Evolutionary conservation across 2,113 vertebrate species (phyloP), one percentile per base, ranked within the genome.

Genomic region (Pseudopipra pipra): DNA sequence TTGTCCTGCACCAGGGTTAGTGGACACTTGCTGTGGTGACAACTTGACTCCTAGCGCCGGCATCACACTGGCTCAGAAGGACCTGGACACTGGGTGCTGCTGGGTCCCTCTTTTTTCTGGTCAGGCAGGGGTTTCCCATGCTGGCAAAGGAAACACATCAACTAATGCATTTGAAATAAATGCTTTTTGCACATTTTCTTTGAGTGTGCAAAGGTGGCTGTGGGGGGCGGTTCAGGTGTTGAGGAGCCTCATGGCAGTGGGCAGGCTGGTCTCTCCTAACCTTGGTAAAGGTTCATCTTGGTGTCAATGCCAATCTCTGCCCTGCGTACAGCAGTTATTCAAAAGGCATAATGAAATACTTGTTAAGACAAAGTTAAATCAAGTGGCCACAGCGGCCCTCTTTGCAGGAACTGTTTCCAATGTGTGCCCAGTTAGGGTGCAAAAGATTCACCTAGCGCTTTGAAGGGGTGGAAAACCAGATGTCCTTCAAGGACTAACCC

Each of bases 191-290:
- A 68, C 10, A 2, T 15, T 41, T 62, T 9, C 8, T 35, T 47
- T n/a, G 31, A 72, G 25, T 16, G 43, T 35, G 47, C 2, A 1
- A 16, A 66, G 77, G 35, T 5, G 7, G 33, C 35, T 65, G 39
- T 28, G 33, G 0, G 0, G 18, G 17, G 55, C 14, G 0, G 0
- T 79, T 79, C 16, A 51, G 1, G 2, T 5, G 6, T 44, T 13
- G 21, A 78, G 19, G 24, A 77, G 31, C 63, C 30, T 61, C 27
- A 5, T 39, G 31, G 44, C 33, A 24, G 30, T 8, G 16, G 33
- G 35, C 21, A 33, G 70, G 11, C 13, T 52, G 62, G 6, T 52
- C 11, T 65, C 49, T 49, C 55, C 41, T 72, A 23, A 44, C 35
- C 16, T 25, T n/a, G 17, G 19, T 51, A 71, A 74, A 82, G 62